Evolutionary conservation across 1,140 invertebrate genomes (phyloP), one percentile per base, ranked within the genome.

Genomic region (Drosophila busckii): DNA sequence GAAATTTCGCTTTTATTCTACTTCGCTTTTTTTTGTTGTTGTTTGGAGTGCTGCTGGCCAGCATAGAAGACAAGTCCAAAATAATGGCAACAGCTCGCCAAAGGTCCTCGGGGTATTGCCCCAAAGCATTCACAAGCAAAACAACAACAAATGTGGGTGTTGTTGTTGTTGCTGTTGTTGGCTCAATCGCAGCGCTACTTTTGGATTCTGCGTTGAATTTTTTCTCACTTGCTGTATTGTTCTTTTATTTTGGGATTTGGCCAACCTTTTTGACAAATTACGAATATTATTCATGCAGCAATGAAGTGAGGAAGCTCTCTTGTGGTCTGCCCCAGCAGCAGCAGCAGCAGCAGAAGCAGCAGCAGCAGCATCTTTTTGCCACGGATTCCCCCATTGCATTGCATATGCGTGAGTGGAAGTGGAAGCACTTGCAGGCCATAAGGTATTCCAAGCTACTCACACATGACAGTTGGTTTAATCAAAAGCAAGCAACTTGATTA

Each of bases 181-280:
- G 70, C 75, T 73, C 63, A 82, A 80, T 80, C 73, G 70, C 70
- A 65, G 66, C 65, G 41, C 55, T 63, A 63, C 52, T 80, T 78
- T 82, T 65, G 73, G 63, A 46, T 46, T 40, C 44, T 38, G 63
- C 61, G 40, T 48, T 55, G 61, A 68, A 55, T 68, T 62, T 48
- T 61, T 13, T 22, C 37, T 29, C 52, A 12, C 37, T 48, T 67
- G 26, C 20, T 40, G 45, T 25, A 16, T 31, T 41, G 29, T 45
- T 45, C 60, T 80, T 69, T 70, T 82, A 70, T 82, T 80, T 82
- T 82, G 75, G 75, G 75, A 82, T 82, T 82, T 82, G 75, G 70
- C 76, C 76, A 75, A 82, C 69, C 69, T 82, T 82, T 66, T 84
- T 84, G 82, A 84, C 76, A 84, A 85, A 84, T 84, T 84, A 69